Conservation (phyloP, 1,140 invertebrate genomes). For the Vanessa tameamea region DNA sequence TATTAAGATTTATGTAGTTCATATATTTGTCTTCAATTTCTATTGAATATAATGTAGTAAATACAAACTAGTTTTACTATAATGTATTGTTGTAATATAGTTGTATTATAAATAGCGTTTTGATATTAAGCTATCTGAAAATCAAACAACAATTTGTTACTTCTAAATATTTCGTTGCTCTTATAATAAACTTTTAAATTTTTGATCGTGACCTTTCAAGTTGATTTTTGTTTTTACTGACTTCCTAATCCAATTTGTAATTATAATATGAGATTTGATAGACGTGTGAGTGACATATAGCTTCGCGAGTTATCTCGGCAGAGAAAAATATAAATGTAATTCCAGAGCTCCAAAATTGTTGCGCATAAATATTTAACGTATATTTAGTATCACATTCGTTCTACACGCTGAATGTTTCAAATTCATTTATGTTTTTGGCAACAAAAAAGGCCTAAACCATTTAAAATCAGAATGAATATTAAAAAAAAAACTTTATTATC, state of each 20-base stretch:
- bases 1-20: too few species aligned
- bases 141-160: too few species aligned
- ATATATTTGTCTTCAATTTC: too few species aligned
- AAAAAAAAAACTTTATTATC: background rate
- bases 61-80: too few species aligned
- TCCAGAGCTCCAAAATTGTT: background rate
- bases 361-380: constrained; percentile 22
- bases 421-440: background rate
- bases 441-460: background rate
- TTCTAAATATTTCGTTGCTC: too few species aligned
- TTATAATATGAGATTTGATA: constrained; percentile 32
- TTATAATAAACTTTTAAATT: too few species aligned
- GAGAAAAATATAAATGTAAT: constrained; percentile 19
- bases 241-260: constrained; percentile 25
- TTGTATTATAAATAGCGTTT: too few species aligned
- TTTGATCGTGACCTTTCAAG: constrained; percentile 3
- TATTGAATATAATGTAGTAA: too few species aligned
- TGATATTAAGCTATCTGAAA: too few species aligned
- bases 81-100: too few species aligned
- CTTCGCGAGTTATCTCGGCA: constrained; percentile 8
- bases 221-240: constrained; percentile 2
- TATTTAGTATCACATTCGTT: constrained; percentile 18
- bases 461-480: background rate
- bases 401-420: constrained; percentile 9
- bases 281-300: constrained; percentile 31